These are phyloP conservation scores for Drosophila prolongata DNA, from an alignment of 2,888 invertebrate genomes.

Conservation along the genomic window DNA sequence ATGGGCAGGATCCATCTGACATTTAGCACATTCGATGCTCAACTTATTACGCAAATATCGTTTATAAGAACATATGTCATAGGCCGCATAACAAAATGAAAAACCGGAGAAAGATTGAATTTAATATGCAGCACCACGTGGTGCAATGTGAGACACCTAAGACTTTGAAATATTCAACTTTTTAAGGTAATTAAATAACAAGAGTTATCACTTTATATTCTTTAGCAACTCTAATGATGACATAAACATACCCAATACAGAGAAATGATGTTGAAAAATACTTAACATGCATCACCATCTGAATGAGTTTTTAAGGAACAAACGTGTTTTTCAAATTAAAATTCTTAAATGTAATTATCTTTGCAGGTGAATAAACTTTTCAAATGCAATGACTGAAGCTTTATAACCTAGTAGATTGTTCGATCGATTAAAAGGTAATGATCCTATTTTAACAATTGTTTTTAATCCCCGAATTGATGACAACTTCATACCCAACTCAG, in stretches of 20 bases:
- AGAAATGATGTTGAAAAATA: slow-evolving; percentile 50
- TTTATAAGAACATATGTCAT: too few species aligned
- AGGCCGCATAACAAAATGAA: neutral
- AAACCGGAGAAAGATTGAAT: neutral
- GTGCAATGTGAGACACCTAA: slow-evolving; percentile 10
- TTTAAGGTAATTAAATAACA: slow-evolving; percentile 3
- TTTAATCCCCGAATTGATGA: slow-evolving; percentile 48
- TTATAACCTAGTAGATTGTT: too few species aligned
- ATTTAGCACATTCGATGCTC: neutral
- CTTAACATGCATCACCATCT: slow-evolving; percentile 75
- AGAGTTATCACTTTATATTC: neutral
- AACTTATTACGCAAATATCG: too few species aligned
- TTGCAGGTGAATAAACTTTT: neutral
- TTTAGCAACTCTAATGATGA: slow-evolving; percentile 28
- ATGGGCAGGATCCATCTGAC: neutral
- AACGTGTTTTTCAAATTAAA: neutral
- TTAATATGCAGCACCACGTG: slow-evolving; percentile 16
- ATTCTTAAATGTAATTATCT: neutral
- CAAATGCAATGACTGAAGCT: too few species aligned
- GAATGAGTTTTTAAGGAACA: slow-evolving; percentile 19
- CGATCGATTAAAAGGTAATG: slow-evolving; percentile 1
- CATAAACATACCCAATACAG: slow-evolving; percentile 50
- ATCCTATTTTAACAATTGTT: neutral
- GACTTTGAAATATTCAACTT: neutral
- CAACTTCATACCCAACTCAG: slow-evolving; percentile 55